These are phyloP conservation scores for Rallus limicola DNA, from an alignment of 2,113 vertebrate species.

Conservation along the genomic window DNA sequence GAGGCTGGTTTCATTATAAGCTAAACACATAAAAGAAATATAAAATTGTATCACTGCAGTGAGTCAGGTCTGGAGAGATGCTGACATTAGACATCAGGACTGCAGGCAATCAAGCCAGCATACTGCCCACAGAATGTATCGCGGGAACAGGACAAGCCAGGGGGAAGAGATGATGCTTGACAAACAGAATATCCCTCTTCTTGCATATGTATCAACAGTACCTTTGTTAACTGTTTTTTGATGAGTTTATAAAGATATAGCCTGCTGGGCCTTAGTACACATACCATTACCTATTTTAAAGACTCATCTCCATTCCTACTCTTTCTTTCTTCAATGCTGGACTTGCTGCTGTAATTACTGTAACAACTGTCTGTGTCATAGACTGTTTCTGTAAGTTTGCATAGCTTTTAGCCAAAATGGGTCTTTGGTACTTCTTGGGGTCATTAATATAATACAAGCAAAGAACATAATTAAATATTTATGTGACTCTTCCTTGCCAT, in stretches of 20 bases:
- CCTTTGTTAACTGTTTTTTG: not conserved
- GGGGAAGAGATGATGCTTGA: not conserved
- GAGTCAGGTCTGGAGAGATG: not conserved
- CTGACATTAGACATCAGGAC: not conserved
- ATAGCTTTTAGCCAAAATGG: not conserved
- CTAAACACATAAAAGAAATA: not conserved
- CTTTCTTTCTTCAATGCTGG: not conserved
- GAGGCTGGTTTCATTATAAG: not conserved
- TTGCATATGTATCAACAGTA: not conserved
- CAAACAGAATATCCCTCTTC: not conserved
- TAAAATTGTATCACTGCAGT: not conserved
- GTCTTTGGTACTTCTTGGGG: not conserved
- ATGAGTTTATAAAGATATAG: not conserved
- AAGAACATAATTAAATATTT: not conserved
- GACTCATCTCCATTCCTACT: not conserved
- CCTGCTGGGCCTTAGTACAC: not conserved
- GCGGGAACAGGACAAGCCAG: not conserved
- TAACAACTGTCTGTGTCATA: not conserved
- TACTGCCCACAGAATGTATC: not conserved
- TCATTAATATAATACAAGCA: not conserved
- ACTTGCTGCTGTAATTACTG: not conserved
- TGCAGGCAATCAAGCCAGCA: not conserved
- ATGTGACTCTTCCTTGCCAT: not conserved
- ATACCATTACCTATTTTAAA: not conserved
- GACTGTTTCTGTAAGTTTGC: not conserved